Evolutionary conservation across 2,113 vertebrate genomes (phyloP), one percentile per base, ranked within the genome.

Genomic region (Otolemur garnettii): DNA sequence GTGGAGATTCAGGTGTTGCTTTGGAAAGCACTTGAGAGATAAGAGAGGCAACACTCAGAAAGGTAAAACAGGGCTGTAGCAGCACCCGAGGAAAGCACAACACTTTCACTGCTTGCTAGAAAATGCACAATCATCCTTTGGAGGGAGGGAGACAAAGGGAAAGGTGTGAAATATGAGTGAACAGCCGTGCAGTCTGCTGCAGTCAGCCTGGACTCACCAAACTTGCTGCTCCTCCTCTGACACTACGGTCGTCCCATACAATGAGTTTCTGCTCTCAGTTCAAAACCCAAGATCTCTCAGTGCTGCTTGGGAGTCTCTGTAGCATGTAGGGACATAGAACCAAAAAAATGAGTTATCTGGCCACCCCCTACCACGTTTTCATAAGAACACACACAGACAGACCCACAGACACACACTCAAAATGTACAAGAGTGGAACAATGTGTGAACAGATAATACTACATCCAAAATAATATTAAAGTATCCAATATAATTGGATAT

Each of bases 311-410:
- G 22, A 53, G 28, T 75, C 30, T 74, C 42, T 69, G 3, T 22
- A 22, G 5, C 45, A 62, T 21, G 6, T 64, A n/a, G 71, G 21
- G 1, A 21, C 35, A 35, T 13, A 50, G 85, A 94, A 86, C 10
- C 26, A 66, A 68, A 89, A 78, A 21, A 10, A 78, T 1, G 18
- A 75, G 13, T 50, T 66, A 26, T 33, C 7, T 62, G 33, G 62
- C 2, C 5, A 30, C 4, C 8, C 1, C 3, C 10, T 21, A 10
- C 19, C 14, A 14, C 1, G 0, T 45, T 30, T 10, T 9, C 45
- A 9, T 50, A 50, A 50, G 45, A 2, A n/a, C 15, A 24, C 57
- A 64, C 30, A 68, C 18, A 55, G 15, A 19, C 66, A 55, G 17
- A 68, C 18, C 38, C 38, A 53, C 14, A 13, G 4, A 1, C 1